Conservation (phyloP, 2,797 vertebrate species). For the Artibeus jamaicensis region DNA sequence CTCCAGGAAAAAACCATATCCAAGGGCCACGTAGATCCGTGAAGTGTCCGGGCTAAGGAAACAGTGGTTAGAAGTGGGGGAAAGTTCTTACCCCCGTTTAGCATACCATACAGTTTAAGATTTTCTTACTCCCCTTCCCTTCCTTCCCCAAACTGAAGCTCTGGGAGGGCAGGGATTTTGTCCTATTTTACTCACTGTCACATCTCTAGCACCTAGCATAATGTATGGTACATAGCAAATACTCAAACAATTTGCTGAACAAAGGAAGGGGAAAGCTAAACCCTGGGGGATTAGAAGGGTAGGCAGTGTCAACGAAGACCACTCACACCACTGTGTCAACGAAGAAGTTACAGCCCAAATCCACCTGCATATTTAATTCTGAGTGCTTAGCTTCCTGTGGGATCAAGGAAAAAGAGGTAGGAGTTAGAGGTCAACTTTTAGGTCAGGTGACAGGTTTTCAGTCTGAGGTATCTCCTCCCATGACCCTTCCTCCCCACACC, state of each 20-base stretch:
- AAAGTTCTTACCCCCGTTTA: slow-evolving; percentile 21
- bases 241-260: slow-evolving; percentile 18
- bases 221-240: slow-evolving; percentile 14
- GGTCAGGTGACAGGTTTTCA: not conserved
- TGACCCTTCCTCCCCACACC: not conserved
- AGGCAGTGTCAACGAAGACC: too few relatives aligned
- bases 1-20: slow-evolving; percentile 93
- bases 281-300: not conserved
- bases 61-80: slow-evolving; percentile 21
- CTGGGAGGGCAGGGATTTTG: slow-evolving; percentile 12
- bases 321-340: slow-evolving; percentile 92
- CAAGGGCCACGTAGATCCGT: slow-evolving; percentile 89
- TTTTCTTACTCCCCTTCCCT: not conserved
- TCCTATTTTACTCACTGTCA: slow-evolving; percentile 33
- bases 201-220: not conserved
- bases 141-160: slow-evolving; percentile 15
- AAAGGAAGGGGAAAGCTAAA: slow-evolving; percentile 30
- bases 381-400: slow-evolving; percentile 83
- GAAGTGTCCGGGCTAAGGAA: slow-evolving; percentile 87
- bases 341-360: slow-evolving; percentile 93
- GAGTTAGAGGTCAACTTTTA: slow-evolving; percentile 53
- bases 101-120: not conserved
- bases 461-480: not conserved
- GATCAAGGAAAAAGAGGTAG: slow-evolving; percentile 64
- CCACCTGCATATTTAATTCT: slow-evolving; percentile 89